A percentile compares a stretch with the other conserved stretches of the same genome.
Evolutionary conservation across 2,888 invertebrate genomes (phyloP).

Genomic region (Tetropium fuscum): DNA sequence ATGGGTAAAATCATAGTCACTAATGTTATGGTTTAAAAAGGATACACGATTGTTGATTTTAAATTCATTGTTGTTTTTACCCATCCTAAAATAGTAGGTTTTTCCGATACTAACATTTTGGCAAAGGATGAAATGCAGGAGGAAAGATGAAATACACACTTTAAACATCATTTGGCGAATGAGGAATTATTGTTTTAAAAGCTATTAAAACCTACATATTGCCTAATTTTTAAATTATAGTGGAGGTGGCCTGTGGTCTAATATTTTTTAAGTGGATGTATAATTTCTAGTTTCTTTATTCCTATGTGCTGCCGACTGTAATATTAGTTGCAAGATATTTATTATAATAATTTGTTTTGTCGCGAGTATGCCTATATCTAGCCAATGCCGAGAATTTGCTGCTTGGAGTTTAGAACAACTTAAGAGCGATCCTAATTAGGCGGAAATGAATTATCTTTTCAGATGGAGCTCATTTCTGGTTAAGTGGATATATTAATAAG

Average conservation of each 20-base stretch:
- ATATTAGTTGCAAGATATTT: no score
- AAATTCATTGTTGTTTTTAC: conserved; percentile 52
- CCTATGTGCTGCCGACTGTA: no score
- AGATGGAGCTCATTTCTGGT: no score
- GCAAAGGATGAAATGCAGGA: not conserved
- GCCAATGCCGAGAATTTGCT: no score
- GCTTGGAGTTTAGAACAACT: no score
- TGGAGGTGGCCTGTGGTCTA: conserved; percentile 8
- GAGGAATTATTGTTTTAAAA: not conserved
- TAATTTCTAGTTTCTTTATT: conserved; percentile 7
- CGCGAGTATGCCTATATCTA: no score
- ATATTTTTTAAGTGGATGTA: conserved; percentile 14
- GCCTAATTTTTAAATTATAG: conserved; percentile 11
- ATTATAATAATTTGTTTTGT: no score
- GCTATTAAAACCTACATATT: conserved; percentile 9
- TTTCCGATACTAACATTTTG: conserved; percentile 28
- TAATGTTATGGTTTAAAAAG: conserved; percentile 49
- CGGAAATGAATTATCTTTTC: no score
- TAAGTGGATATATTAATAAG: no score
- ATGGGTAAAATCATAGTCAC: conserved; percentile 41
- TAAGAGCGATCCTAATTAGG: no score
- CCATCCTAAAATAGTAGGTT: conserved; percentile 55
- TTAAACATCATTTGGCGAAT: not conserved
- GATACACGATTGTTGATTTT: conserved; percentile 51
- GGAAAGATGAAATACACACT: not conserved